Conservation (phyloP, 2,113 vertebrate species). For the Erinaceus europaeus region DNA sequence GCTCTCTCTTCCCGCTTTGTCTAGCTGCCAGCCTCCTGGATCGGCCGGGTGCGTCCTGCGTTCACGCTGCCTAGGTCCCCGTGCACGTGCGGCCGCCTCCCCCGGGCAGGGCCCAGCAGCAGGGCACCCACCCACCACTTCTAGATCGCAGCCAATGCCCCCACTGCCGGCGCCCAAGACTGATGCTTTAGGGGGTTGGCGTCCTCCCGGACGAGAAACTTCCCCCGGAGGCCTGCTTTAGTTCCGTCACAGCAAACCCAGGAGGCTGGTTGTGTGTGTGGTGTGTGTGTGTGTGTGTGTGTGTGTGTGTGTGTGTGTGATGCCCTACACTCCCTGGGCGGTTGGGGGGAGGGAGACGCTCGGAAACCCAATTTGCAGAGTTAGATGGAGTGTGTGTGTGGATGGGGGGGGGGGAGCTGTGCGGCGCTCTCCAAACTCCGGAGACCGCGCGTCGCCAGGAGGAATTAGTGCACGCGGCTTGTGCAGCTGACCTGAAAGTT, state of each 20-base stretch:
- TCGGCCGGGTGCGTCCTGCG: slow-evolving; percentile 14
- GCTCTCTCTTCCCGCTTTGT: slow-evolving; percentile 58
- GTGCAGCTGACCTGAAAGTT: slow-evolving; percentile 24
- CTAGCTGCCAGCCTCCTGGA: slow-evolving; percentile 60
- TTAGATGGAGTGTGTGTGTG: neutral
- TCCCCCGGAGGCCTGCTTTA: neutral
- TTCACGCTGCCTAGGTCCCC: neutral
- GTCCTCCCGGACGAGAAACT: neutral
- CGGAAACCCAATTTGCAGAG: neutral
- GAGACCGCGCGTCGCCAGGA: neutral
- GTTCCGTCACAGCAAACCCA: neutral
- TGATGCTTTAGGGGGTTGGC: neutral
- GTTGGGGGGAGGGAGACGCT: no score
- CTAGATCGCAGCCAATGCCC: neutral
- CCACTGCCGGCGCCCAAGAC: neutral
- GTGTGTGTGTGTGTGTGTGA: no score
- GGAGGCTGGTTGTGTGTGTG: no score
- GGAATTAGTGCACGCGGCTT: neutral
- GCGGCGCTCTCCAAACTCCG: neutral
- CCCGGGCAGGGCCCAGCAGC: neutral
- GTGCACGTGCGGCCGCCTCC: neutral
- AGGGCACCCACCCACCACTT: no score
- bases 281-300: no score
- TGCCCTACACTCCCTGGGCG: neutral
- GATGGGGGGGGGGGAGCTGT: no score